Percentiles rank a stretch among this genome's conserved stretches.
Conservation (phyloP, 2,888 invertebrate genomes). For the Heliconius hortense region DNA sequence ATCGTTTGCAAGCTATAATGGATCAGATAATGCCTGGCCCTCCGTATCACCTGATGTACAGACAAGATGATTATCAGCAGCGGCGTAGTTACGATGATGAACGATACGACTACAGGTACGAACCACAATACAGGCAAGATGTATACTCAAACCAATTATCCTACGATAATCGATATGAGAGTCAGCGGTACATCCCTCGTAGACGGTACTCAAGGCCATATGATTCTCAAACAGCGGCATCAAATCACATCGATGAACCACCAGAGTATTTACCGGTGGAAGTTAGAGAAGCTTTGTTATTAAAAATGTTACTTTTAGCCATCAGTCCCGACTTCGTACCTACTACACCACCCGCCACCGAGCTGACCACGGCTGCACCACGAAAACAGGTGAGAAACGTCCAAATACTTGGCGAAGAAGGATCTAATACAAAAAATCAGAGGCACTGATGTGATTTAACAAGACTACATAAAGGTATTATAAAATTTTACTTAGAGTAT, state of each 20-base stretch:
- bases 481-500: slow-evolving; percentile 23
- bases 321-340: slow-evolving; percentile 84
- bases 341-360: slow-evolving; percentile 67
- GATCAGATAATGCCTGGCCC: slow-evolving; percentile 69
- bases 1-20: slow-evolving; percentile 81
- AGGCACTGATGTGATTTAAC: slow-evolving; percentile 50
- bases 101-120: slow-evolving; percentile 70
- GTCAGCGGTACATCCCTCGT: slow-evolving; percentile 72
- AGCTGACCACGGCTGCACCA: slow-evolving; percentile 77
- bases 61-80: slow-evolving; percentile 59
- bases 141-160: slow-evolving; percentile 65
- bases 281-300: slow-evolving; percentile 86
- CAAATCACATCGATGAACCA: slow-evolving; percentile 72
- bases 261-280: slow-evolving; percentile 86
- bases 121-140: slow-evolving; percentile 65
- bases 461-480: slow-evolving; percentile 33
- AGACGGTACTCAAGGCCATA: slow-evolving; percentile 69
- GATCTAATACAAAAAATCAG: slow-evolving; percentile 64
- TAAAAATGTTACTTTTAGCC: slow-evolving; percentile 87
- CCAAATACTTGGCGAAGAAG: slow-evolving; percentile 86
- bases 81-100: slow-evolving; percentile 69
- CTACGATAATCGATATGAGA: slow-evolving; percentile 70
- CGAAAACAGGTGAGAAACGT: slow-evolving; percentile 86
- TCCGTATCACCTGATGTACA: slow-evolving; percentile 59
- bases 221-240: slow-evolving; percentile 66